Conservation (phyloP, 2,888 invertebrate genomes). For the Perizoma flavofasciatum region DNA sequence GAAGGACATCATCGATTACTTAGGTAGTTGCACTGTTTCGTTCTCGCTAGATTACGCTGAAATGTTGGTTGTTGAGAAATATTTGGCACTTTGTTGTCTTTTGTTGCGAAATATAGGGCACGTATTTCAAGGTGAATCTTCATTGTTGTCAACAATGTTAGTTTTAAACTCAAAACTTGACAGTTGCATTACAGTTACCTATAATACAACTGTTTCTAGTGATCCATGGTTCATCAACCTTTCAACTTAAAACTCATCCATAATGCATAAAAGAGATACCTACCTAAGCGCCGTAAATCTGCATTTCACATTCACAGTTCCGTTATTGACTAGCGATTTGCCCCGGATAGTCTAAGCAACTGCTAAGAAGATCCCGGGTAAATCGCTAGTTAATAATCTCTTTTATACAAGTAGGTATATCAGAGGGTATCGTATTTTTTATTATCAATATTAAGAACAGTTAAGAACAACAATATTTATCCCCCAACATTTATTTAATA, state of each 20-base stretch:
- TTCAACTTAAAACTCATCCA: conserved; percentile 40
- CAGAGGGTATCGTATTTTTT: background rate
- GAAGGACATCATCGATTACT: conserved; percentile 35
- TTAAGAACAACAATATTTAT: no score
- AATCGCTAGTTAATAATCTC: background rate
- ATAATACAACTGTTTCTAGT: background rate
- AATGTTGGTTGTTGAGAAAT: conserved; percentile 18
- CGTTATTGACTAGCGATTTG: conserved; percentile 9
- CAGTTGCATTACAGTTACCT: no score
- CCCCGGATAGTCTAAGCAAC: background rate
- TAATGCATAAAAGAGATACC: conserved; percentile 31
- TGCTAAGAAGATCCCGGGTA: background rate
- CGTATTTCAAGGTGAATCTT: conserved; percentile 7
- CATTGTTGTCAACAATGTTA: background rate
- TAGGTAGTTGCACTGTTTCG: background rate
- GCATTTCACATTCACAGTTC: conserved; percentile 11
- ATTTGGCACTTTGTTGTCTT: conserved; percentile 6
- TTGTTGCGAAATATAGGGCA: conserved; percentile 10
- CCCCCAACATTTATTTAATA: no score
- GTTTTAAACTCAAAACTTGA: background rate
- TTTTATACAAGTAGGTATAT: conserved; percentile 1
- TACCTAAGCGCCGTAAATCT: conserved; percentile 17
- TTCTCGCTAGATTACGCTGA: conserved; percentile 1
- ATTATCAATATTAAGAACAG: no score
- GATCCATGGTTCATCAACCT: conserved; percentile 22